Conservation (phyloP, 2,888 invertebrate genomes). For the Mylabris sibirica region DNA sequence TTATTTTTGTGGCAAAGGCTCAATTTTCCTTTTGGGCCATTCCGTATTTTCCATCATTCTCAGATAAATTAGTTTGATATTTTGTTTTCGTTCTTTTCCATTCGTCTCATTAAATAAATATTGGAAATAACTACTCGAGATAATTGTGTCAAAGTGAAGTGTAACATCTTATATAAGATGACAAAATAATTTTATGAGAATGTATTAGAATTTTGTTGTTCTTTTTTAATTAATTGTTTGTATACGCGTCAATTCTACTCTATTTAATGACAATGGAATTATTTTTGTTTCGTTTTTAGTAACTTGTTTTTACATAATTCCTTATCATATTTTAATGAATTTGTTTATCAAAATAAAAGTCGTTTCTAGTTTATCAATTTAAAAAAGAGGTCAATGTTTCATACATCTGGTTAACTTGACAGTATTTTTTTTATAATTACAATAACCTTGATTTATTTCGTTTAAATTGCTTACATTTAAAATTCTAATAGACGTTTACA, state of each 20-base stretch:
- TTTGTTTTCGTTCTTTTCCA: too few species aligned
- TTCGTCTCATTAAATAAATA: too few species aligned
- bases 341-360: neutral
- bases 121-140: too few species aligned
- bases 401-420: conserved; percentile 1
- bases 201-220: neutral
- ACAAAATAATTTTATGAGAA: too few species aligned
- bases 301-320: neutral
- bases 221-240: neutral
- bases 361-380: neutral
- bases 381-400: conserved; percentile 3
- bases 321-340: neutral
- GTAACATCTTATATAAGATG: neutral
- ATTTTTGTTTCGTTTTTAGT: neutral
- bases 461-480: neutral
- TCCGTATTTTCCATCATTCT: too few species aligned
- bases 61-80: too few species aligned
- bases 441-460: neutral
- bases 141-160: neutral
- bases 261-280: neutral
- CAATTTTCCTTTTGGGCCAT: too few species aligned
- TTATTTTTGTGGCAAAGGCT: too few species aligned
- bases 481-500: too few species aligned
- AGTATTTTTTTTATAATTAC: neutral
- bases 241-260: neutral